Percentiles rank a stretch among this genome's conserved stretches.
These are phyloP conservation scores for Eledona agricola DNA, from an alignment of 2,888 invertebrate genomes.

Conservation along the genomic window DNA sequence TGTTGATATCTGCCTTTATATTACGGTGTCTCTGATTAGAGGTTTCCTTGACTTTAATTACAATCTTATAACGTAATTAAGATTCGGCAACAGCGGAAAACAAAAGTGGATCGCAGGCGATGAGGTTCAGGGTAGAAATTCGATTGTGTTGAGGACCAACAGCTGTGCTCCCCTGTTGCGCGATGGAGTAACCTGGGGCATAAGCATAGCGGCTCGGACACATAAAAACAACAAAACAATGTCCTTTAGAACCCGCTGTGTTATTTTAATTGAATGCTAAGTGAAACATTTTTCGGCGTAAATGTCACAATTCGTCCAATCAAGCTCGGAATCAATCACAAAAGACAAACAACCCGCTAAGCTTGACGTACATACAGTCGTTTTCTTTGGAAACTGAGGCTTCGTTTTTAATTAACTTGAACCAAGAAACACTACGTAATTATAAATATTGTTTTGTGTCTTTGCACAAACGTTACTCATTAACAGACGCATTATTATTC, in stretches of 20 bases:
- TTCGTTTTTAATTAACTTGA: conserved; percentile 26
- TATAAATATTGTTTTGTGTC: conserved; percentile 27
- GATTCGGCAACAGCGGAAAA: conserved; percentile 46
- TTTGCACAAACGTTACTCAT: conserved; percentile 27
- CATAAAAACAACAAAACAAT: conserved; percentile 56
- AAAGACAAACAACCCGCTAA: too few species aligned
- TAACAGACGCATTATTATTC: conserved; percentile 30
- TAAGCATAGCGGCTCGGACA: conserved; percentile 49
- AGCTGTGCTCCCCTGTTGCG: conserved; percentile 57
- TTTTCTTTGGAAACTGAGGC: conserved; percentile 14
- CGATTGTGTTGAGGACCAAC: conserved; percentile 54
- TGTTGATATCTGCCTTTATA: conserved; percentile 2
- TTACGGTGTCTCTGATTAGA: conserved; percentile 17
- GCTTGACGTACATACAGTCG: neutral
- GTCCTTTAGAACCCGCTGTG: conserved; percentile 53
- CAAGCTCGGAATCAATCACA: neutral
- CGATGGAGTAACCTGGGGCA: conserved; percentile 51
- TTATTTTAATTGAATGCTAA: conserved; percentile 54
- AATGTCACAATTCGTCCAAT: conserved; percentile 6
- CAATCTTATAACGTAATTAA: conserved; percentile 38
- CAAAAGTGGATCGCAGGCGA: conserved; percentile 50
- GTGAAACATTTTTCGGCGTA: conserved; percentile 21
- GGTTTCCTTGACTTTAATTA: conserved; percentile 31
- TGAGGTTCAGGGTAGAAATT: conserved; percentile 52
- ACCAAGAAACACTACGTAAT: conserved; percentile 24